Evolutionary conservation across 2,113 vertebrate species (phyloP).

Genomic region (Austrofundulus limnaeus): DNA sequence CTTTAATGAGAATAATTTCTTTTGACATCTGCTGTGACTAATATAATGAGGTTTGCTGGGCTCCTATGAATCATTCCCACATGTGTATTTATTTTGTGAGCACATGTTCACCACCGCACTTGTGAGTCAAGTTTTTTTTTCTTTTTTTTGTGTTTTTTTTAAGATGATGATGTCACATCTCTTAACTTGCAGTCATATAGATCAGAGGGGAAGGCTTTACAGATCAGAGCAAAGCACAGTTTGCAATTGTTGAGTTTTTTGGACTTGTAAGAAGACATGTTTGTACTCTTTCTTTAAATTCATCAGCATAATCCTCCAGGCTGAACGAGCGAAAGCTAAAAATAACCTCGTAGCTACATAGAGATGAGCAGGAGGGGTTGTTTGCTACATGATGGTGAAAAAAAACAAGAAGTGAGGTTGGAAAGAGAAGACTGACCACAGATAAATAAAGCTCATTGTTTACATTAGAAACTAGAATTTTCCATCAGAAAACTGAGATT

Average conservation of each 20-base stretch:
- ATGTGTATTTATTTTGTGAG: conserved; percentile 9
- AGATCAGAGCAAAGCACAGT: too few relatives aligned
- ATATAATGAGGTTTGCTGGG: conserved; percentile 10
- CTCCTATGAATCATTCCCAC: conserved; percentile 39
- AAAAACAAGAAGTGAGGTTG: conserved; percentile 6
- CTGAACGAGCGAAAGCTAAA: conserved; percentile 54
- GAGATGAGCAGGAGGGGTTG: conserved; percentile 19
- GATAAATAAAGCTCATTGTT: neutral
- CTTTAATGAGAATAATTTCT: conserved; percentile 33
- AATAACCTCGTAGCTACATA: conserved; percentile 48
- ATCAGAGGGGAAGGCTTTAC: too few relatives aligned
- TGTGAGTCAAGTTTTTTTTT: conserved; percentile 27
- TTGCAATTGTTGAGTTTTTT: neutral
- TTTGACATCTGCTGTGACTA: conserved; percentile 35
- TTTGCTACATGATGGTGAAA: conserved; percentile 21
- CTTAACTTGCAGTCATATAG: neutral
- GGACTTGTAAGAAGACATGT: conserved; percentile 19
- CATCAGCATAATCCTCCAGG: conserved; percentile 55
- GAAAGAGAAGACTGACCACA: neutral
- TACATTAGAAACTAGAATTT: neutral
- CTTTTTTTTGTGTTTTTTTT: too few relatives aligned
- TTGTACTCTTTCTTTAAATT: conserved; percentile 33
- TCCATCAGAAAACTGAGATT: too few relatives aligned
- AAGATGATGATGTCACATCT: neutral
- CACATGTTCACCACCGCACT: neutral